Evolutionary conservation across 2,888 invertebrate genomes (phyloP), one percentile per base, ranked within the genome.

Genomic region (Diaperis boleti): DNA sequence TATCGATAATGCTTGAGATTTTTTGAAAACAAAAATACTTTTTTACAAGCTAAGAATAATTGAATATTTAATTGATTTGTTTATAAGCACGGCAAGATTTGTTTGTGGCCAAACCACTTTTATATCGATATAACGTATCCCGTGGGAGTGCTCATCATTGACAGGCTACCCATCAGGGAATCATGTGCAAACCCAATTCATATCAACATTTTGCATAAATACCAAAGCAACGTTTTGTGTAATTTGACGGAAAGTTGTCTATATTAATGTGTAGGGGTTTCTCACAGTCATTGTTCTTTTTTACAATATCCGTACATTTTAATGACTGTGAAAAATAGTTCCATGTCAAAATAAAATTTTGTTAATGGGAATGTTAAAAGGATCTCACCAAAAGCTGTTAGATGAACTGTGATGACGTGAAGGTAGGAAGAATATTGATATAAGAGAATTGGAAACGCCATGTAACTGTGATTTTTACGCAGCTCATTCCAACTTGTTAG

Each of bases 1-100:
- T 70, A 69, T 61, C 52, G 65, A 69, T 57, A 67, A 69, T 69
- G 69, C 66, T 68, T 68, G 74, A 63, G 7, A 75, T 63, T 62
- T 62, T 49, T 50, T 26, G 26, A 37, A 37, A 26, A 45, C 17
- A 57, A 31, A 20, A 33, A 26, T 52, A 52, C 37, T 62, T 57
- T 62, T 62, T 56, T 62, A 49, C 35, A 57, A 42, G 33, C 39
- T 55, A 54, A 47, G 33, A 41, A 44, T 52, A 37, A 44, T 7
- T 52, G 20, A 42, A n/a, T 41, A 17, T 17, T 14, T 41, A 41
- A 35, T 18, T 17, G 50, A 15, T 47, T 22, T 57, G 20, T 42
- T 62, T 57, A 26, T 44, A 33, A 47, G 59, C 63, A 63, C 63
- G 59, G 52, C 59, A 50, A 52, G 57, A 47, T 59, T 54, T 35